Base-by-base conservation (phyloP, 2,888 invertebrate genomes). In the Synanthedon formicaeformis region DNA sequence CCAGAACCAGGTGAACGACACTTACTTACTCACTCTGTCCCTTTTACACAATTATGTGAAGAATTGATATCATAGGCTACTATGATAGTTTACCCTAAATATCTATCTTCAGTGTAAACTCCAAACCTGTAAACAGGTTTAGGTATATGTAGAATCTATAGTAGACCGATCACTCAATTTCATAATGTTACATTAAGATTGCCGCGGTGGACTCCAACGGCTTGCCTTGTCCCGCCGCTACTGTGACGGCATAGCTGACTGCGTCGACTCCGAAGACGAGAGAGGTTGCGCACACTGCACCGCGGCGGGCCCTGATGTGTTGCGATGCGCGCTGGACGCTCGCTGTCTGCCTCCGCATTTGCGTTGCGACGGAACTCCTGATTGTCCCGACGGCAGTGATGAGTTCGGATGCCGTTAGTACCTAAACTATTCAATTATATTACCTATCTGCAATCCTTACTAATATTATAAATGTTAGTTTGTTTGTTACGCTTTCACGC, bases 241-340 rank as follows among this genome's bases (percentile, higher is more conserved):
- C 41, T 96, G 96, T 69, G 96, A 96, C 74, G 96, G 96, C 13
- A 89, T 93, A 40, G 92, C 94, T 12, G 96, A 96, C 77, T 96
- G 96, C 75, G 91, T 93, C 12, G 94, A 95, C 79, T 88, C 95
- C 34, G 91, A 92, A 1, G 96, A 96, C 76, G 96, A 96, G 78
- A 91, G 90, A 55, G 88, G 89, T 51, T 96, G 96, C 71, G 88
- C 93, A 41, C 95, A 95, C 70, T 96, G 96, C 71, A 89, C 91
- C 1, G 89, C 90, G n/a, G 92, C 92, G 48, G 58, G 59, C 6
- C 58, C 86, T 88, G 45, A 11, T 4, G 75, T 73, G 4, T 81
- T 95, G 58, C 95, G 95, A 64, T 96, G 96, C 68, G 96, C 96
- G 0, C 88, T 94, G 52, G 92, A 93, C 52, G 88, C 93, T 54